Evolutionary conservation across 2,797 vertebrate genomes (phyloP), one percentile per base, ranked within the genome.

Genomic region (Chloroceryle amazona): DNA sequence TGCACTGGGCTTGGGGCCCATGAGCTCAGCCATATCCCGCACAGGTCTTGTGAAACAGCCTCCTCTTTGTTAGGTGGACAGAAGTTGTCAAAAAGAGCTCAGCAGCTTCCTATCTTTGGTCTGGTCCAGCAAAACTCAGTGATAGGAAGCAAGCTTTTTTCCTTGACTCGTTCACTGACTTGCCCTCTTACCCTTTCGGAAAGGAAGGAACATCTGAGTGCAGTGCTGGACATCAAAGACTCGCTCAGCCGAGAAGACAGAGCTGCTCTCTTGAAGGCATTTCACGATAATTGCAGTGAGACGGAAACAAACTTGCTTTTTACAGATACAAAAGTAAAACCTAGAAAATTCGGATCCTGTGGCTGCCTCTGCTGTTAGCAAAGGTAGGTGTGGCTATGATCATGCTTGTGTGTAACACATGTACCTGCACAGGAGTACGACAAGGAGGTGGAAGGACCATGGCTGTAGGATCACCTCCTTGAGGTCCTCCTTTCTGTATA

Each of bases 201-300:
- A 92, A 98, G 97, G 90, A 82, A 91, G 54, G 95, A 97, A 76
- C 96, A 97, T 49, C 80, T 98, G 74, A 92, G 35, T 7, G 54
- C 71, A 13, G 37, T 97, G 78, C 70, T 98, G 96, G 81, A 97
- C 67, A 72, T 97, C 58, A 97, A 97, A 91, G 96, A 72, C 44
- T 90, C 90, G 0, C 73, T 98, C 44, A 90, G 29, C 58, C 39
- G 22, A 58, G 41, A 75, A 72, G 96, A 98, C 31, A 96, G 81
- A 88, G 39, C 78, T 81, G 61, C 93, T 52, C 51, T 98, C 20
- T 57, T 98, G 94, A 68, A 87, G 29, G 8, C 28, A 5, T 83
- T 97, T 62, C 65, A 70, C 0, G 87, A 96, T 26, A 93, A 95
- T n/a, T 83, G 44, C 47, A 41, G 18, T 21, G 68, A 81, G 28